phyloP scores from a whole-genome alignment of 37 sponge, comb jelly and placozoan genomes.

The Ephydatia muelleri region DNA sequence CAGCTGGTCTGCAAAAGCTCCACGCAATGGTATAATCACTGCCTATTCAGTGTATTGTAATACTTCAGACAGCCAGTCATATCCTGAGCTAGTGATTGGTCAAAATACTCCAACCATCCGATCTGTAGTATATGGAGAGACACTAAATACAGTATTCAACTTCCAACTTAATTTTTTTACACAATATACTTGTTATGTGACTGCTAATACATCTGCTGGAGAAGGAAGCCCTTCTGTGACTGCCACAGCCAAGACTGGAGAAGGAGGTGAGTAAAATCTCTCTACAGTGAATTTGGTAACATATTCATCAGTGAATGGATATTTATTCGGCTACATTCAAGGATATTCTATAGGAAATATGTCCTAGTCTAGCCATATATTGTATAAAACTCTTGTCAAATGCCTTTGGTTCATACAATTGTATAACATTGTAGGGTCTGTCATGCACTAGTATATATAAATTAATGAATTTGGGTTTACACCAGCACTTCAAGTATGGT shows the following conservation, averaged over 20 bases:
- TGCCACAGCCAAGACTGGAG: not conserved
- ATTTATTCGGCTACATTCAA: too few relatives aligned
- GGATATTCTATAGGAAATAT: too few relatives aligned
- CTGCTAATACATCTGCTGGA: not conserved
- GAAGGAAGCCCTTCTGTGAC: not conserved
- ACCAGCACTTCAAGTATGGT: too few relatives aligned
- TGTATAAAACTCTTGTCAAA: too few relatives aligned
- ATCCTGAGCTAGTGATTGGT: not conserved
- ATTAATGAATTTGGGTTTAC: too few relatives aligned
- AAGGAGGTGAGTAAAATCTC: not conserved
- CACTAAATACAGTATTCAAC: not conserved
- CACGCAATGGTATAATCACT: not conserved
- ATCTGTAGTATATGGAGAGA: not conserved
- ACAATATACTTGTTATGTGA: not conserved
- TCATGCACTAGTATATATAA: too few relatives aligned
- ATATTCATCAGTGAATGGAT: too few relatives aligned
- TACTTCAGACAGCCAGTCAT: not conserved
- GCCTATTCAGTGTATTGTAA: not conserved
- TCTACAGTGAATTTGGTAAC: not conserved
- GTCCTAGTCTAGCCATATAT: too few relatives aligned
- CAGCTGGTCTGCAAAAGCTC: not conserved
- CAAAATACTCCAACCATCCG: not conserved
- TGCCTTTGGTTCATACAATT: too few relatives aligned
- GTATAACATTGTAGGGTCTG: too few relatives aligned
- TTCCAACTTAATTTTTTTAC: not conserved